Base-by-base conservation (phyloP, 2,113 vertebrate species). In the Coregonus clupeaformis region DNA sequence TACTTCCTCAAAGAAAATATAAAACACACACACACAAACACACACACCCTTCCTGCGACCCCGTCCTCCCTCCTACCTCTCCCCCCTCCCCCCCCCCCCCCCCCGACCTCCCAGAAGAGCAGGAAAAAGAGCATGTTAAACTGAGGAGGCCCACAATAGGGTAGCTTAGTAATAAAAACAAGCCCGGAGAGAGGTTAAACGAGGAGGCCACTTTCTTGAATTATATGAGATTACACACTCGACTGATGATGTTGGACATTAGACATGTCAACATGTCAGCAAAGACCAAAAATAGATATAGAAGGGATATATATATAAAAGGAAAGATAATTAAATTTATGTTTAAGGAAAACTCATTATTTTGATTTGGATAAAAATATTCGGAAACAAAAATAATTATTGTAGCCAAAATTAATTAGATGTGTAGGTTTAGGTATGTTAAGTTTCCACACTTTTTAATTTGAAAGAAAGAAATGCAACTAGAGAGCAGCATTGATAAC, bases 91-190 rank as follows among this genome's bases (percentile, higher is more conserved):
- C 6, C 47, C 64, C 13, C 7, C 27, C 32, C 13, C 36, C 2
- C 16, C 57, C n/a, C 2, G 12, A 57, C 16, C 30, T 63, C 30
- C 52, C 25, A 3, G 18, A 70, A 91, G 92, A 94, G 83, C 62
- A 88, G 79, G 89, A n/a, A n/a, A n/a, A n/a, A 93, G 91, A 94
- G 90, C 90, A 91, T 92, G 86, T 91, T 89, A 93, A 92, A 91
- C n/a, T 92, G 93, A 93, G 85, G 87, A 89, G 89, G 83, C 89
- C 91, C 94, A 89, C n/a, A n/a, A n/a, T n/a, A 95, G 95, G 94
- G 96, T 94, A 95, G 91, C 86, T 75, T 90, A 90, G 91, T 96
- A 97, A 97, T 96, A 96, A 97, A 96, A 92, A 92, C 82, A 94
- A 95, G 92, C 92, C 93, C 94, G 84, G 93, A 93, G 93, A 88